A percentile compares a stretch with the other conserved stretches of the same genome.
Evolutionary conservation across 2,113 vertebrate genomes (phyloP).

Genomic region (Clarias batrachus): DNA sequence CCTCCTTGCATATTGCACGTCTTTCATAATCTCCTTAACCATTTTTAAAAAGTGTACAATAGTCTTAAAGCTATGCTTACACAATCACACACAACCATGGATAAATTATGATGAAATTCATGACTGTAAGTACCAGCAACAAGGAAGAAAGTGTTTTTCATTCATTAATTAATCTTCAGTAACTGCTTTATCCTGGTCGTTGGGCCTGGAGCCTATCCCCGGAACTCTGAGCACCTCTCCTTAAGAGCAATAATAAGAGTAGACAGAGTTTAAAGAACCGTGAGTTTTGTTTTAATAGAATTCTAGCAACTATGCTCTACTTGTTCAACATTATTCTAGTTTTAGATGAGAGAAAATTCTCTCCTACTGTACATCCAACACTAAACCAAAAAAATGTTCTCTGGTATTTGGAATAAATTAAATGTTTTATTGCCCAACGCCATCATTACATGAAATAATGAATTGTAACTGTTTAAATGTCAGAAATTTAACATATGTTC

Average conservation of each 20-base stretch:
- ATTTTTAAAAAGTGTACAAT: neutral
- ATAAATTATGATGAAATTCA: neutral
- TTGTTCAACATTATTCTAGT: neutral
- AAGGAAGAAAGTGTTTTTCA: neutral
- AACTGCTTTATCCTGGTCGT: neutral
- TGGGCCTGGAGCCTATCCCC: neutral
- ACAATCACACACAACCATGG: neutral
- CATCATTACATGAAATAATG: neutral
- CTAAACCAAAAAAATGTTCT: neutral
- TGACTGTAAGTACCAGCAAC: neutral
- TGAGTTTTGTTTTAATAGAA: constrained; percentile 1
- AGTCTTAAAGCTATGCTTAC: neutral
- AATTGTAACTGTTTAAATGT: neutral
- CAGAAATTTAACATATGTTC: neutral
- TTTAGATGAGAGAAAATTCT: neutral
- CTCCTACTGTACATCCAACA: neutral
- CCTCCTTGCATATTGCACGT: neutral
- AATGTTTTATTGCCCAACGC: neutral
- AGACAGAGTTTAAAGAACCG: neutral
- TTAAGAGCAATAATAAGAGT: neutral
- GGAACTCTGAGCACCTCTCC: neutral
- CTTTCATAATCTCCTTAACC: neutral
- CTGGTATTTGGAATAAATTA: neutral
- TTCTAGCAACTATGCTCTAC: neutral
- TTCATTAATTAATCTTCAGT: neutral